Percentiles rank a stretch among this genome's conserved stretches.
Conservation (phyloP, 2,888 invertebrate species). For the Tenthredo scrophulariae region DNA sequence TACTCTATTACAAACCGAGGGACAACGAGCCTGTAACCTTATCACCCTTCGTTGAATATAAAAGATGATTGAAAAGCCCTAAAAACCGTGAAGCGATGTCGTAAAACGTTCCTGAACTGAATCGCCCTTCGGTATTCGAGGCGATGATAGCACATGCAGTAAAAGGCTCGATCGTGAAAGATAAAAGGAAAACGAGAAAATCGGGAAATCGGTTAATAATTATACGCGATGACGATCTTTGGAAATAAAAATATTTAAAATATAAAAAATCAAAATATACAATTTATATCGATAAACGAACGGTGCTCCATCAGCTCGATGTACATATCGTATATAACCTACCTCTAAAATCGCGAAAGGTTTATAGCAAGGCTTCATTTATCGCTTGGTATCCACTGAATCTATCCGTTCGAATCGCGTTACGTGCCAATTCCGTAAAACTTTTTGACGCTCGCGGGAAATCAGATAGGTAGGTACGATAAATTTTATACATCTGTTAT, state of each 20-base stretch:
- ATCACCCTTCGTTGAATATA: slow-evolving; percentile 34
- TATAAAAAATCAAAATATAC: background rate
- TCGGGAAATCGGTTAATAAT: background rate
- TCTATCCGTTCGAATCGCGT: background rate
- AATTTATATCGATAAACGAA: background rate
- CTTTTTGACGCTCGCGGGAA: background rate
- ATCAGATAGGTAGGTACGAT: background rate
- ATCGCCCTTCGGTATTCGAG: background rate
- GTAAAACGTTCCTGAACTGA: slow-evolving; percentile 20
- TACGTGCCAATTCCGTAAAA: background rate
- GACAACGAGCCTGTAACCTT: slow-evolving; percentile 5
- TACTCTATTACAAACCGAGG: slow-evolving; percentile 24
- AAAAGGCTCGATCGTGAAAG: background rate
- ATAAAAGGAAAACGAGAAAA: background rate
- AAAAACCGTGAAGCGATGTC: slow-evolving; percentile 32
- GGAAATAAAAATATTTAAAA: background rate
- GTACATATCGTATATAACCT: background rate
- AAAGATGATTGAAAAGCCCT: slow-evolving; percentile 36
- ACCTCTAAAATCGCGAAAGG: background rate
- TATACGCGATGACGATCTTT: background rate
- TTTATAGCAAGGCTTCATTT: slow-evolving; percentile 5
- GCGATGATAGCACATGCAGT: background rate
- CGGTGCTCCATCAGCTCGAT: background rate
- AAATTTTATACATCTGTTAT: background rate
- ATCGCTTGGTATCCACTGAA: background rate